Conservation (phyloP, 2,797 vertebrate species). For the Tokudaia tokunoshimensis region DNA sequence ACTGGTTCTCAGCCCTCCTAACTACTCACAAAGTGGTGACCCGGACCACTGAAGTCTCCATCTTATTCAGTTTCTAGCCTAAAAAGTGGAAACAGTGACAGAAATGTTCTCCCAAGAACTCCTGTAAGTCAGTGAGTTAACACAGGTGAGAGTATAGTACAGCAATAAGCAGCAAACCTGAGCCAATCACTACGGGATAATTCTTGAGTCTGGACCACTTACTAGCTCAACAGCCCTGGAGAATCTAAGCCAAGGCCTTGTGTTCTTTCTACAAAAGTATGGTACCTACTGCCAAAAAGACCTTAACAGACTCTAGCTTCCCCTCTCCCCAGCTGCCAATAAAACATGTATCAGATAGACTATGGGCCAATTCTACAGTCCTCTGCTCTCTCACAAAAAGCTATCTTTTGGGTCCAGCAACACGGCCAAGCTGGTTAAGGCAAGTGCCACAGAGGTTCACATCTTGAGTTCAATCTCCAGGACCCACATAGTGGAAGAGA, state of each 20-base stretch:
- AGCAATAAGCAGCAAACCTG: not conserved
- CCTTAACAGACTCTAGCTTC: not conserved
- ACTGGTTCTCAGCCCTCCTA: not conserved
- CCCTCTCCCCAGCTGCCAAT: slow-evolving; percentile 20
- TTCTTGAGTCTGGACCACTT: not conserved
- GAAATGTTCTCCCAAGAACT: not conserved
- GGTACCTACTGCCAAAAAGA: not conserved
- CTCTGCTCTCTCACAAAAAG: slow-evolving; percentile 53
- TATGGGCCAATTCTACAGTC: slow-evolving; percentile 3
- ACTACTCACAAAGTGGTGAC: not conserved
- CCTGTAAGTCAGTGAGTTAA: not conserved
- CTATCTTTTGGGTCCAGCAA: not conserved
- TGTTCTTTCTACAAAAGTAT: slow-evolving; percentile 21
- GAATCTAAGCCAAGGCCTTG: not conserved
- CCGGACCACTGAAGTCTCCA: not conserved
- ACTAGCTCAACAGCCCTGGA: not conserved
- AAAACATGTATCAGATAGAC: not conserved
- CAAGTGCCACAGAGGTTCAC: not conserved
- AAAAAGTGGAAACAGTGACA: not conserved
- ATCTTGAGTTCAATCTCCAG: not conserved
- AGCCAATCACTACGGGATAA: not conserved
- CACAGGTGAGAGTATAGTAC: not conserved
- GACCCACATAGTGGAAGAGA: not conserved
- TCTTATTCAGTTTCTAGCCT: not conserved
- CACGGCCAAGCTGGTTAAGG: not conserved